Percentiles rank a stretch among this genome's conserved stretches.
Conservation (phyloP, 2,888 invertebrate species). For the Morpho achilles region DNA sequence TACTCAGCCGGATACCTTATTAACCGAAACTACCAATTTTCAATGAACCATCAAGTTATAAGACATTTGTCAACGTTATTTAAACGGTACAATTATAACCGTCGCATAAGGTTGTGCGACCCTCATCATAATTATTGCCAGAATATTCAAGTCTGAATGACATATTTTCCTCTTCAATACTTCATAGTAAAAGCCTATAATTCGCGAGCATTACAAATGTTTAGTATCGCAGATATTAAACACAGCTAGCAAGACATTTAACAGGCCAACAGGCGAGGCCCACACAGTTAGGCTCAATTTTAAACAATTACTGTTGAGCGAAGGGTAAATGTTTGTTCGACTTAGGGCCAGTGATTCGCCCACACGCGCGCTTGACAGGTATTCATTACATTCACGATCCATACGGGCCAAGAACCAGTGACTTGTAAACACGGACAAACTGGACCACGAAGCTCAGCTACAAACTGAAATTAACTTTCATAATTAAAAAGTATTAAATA, state of each 20-base stretch:
- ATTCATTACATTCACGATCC: constrained; percentile 74
- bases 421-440: background rate
- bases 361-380: constrained; percentile 77
- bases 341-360: constrained; percentile 65
- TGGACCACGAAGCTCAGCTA: no score
- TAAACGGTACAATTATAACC: no score
- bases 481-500: no score
- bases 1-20: no score
- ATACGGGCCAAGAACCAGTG: constrained; percentile 39
- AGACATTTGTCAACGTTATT: no score
- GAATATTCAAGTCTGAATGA: no score
- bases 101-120: no score
- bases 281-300: constrained; percentile 79
- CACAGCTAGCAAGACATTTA: constrained; percentile 45
- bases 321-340: constrained; percentile 78
- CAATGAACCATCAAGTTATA: no score
- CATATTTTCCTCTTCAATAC: constrained; percentile 4
- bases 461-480: no score
- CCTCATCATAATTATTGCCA: no score
- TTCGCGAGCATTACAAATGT: constrained; percentile 24
- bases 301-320: constrained; percentile 78
- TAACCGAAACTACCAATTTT: no score
- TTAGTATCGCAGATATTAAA: constrained; percentile 55
- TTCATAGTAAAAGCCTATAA: constrained; percentile 22
- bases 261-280: constrained; percentile 64